Percentiles rank a stretch among this genome's conserved stretches.
phyloP scores from a whole-genome alignment of 2,113 vertebrate species.

The Shinisaurus crocodilurus region DNA sequence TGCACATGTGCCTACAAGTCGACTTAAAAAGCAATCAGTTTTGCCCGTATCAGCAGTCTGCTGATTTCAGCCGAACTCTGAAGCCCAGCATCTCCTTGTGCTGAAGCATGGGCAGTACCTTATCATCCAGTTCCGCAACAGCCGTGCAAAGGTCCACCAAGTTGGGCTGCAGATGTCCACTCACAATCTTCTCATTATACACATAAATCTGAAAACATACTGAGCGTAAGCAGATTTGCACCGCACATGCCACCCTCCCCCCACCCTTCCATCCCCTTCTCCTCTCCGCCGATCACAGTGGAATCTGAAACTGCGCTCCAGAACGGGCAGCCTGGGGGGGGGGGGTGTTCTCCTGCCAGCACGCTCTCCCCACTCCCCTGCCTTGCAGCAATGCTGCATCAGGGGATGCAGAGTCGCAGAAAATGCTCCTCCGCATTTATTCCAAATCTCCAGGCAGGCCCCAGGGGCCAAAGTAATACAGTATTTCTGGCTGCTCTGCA shows the following conservation, averaged over 20 bases:
- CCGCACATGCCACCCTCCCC: not conserved
- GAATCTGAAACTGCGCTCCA: too few relatives aligned
- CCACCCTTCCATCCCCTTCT: too few relatives aligned
- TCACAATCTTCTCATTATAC: conserved; percentile 98
- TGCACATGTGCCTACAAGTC: too few relatives aligned
- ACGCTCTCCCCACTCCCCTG: not conserved
- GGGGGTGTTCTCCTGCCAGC: not conserved
- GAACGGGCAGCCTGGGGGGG: too few relatives aligned
- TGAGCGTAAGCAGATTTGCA: conserved; percentile 45
- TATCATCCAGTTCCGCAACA: conserved; percentile 90
- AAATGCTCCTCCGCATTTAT: rapidly evolving
- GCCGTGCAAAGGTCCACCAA: conserved; percentile 91
- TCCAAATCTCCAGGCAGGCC: too few relatives aligned
- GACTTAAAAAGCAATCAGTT: conserved; percentile 27
- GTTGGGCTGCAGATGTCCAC: conserved; percentile 91
- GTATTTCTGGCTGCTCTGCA: not conserved
- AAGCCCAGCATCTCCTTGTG: not conserved
- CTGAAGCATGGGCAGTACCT: conserved; percentile 81
- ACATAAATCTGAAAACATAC: conserved; percentile 88
- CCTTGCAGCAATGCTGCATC: too few relatives aligned
- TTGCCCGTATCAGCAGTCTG: conserved; percentile 39
- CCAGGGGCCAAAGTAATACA: too few relatives aligned
- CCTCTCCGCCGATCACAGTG: too few relatives aligned
- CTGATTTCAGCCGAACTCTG: conserved; percentile 34
- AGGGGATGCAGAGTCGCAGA: not conserved